phyloP scores from a whole-genome alignment of 2,888 invertebrate genomes.

The Cheilosia urbana region DNA sequence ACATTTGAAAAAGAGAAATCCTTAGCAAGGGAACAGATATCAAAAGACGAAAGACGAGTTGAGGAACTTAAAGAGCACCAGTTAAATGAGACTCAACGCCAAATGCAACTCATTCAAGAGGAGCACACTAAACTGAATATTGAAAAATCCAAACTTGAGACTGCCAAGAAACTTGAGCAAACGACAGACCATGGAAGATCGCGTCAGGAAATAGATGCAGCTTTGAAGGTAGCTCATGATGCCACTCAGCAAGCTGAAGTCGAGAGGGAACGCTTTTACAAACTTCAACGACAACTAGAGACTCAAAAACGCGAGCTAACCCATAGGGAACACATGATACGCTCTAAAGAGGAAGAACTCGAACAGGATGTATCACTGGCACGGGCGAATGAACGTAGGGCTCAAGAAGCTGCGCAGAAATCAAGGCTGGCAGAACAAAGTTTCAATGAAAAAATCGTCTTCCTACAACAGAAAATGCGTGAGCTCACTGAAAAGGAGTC shows the following conservation, averaged over 20 bases:
- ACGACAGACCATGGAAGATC: constrained; percentile 78
- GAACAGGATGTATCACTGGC: constrained; percentile 79
- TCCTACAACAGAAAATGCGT: constrained; percentile 79
- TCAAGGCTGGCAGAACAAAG: constrained; percentile 80
- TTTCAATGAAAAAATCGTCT: constrained; percentile 80
- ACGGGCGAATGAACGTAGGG: constrained; percentile 80
- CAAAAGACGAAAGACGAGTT: constrained; percentile 81
- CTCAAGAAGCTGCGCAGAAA: constrained; percentile 79
- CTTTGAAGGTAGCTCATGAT: constrained; percentile 82
- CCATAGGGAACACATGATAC: constrained; percentile 80
- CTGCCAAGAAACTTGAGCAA: constrained; percentile 79
- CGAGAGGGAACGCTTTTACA: constrained; percentile 81
- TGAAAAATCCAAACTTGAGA: constrained; percentile 81
- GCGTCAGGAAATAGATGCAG: constrained; percentile 81
- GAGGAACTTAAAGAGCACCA: constrained; percentile 81
- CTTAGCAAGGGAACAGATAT: constrained; percentile 81
- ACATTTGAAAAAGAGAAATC: constrained; percentile 82
- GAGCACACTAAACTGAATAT: constrained; percentile 79
- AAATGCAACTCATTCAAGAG: constrained; percentile 80
- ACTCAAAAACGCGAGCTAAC: constrained; percentile 80
- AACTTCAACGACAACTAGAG: constrained; percentile 81
- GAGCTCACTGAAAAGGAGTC: constrained; percentile 82
- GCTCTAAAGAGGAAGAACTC: constrained; percentile 81
- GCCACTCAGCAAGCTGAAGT: constrained; percentile 81
- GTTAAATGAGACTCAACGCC: constrained; percentile 79